A percentile compares a stretch with the other conserved stretches of the same genome.
Conservation (phyloP, 2,888 invertebrate genomes). For the Mythimna vitellina region DNA sequence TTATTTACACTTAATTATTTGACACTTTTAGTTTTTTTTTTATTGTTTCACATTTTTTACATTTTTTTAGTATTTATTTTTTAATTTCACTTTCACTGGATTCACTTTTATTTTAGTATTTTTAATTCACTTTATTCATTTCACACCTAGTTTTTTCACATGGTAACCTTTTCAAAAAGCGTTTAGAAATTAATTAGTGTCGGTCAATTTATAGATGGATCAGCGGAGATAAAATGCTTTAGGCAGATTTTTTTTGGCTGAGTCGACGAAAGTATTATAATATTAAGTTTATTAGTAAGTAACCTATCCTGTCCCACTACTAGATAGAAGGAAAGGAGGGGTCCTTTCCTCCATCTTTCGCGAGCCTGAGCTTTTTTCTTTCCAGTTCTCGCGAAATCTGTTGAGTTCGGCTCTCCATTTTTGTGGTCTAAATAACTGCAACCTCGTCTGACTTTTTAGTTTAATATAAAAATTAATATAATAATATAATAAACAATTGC, state of each 20-base stretch:
- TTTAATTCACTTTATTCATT: neutral
- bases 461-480: too few relatives aligned
- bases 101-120: conserved; percentile 1
- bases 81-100: conserved; percentile 12
- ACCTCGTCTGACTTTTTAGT: too few relatives aligned
- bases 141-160: conserved; percentile 1
- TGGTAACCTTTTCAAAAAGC: neutral
- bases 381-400: too few relatives aligned
- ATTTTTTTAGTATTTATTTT: neutral
- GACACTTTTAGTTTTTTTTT: neutral
- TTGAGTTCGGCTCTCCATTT: too few relatives aligned
- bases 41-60: conserved; percentile 13
- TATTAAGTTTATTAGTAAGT: neutral
- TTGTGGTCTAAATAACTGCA: too few relatives aligned
- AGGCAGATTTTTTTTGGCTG: conserved; percentile 5
- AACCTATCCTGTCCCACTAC: too few relatives aligned
- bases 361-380: too few relatives aligned
- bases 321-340: too few relatives aligned
- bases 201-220: conserved; percentile 6
- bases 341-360: too few relatives aligned
- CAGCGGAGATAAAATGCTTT: neutral
- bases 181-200: neutral
- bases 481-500: too few relatives aligned
- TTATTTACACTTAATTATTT: neutral
- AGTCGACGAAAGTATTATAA: neutral